Conservation (phyloP, 2,888 invertebrate species). For the Branchinecta sandiegonensis region DNA sequence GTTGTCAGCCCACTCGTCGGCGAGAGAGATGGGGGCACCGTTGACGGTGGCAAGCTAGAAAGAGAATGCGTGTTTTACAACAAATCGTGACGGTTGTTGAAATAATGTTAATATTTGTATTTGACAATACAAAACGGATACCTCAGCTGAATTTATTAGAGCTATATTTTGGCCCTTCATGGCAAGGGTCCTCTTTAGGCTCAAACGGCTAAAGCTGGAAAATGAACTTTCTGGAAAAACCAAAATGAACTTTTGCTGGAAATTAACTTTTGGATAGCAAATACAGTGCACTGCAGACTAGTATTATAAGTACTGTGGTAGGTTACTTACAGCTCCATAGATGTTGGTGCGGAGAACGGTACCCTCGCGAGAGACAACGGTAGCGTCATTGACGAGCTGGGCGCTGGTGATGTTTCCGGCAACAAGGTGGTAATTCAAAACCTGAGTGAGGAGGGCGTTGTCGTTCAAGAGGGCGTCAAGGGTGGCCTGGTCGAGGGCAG, state of each 20-base stretch:
- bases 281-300: too few species aligned
- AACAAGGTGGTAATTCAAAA: slow-evolving; percentile 21
- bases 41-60: slow-evolving; percentile 19
- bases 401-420: slow-evolving; percentile 18
- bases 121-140: too few species aligned
- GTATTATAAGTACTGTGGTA: too few species aligned
- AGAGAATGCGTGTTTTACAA: neutral
- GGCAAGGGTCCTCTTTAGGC: too few species aligned
- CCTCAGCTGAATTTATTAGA: too few species aligned
- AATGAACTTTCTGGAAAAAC: too few species aligned
- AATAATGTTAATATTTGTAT: too few species aligned
- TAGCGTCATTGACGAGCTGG: neutral
- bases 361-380: neutral
- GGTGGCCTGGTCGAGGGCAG: slow-evolving; percentile 4
- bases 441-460: neutral
- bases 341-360: neutral
- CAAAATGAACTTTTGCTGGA: too few species aligned
- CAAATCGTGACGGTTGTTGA: too few species aligned
- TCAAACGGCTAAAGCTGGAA: too few species aligned
- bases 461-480: slow-evolving; percentile 16
- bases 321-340: slow-evolving; percentile 1
- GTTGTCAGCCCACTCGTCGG: slow-evolving; percentile 22
- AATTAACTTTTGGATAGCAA: too few species aligned
- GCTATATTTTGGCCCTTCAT: too few species aligned
- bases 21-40: slow-evolving; percentile 18